Evolutionary conservation across 2,797 vertebrate genomes (phyloP), one percentile per base, ranked within the genome.

Genomic region (Novumbra hubbsi): DNA sequence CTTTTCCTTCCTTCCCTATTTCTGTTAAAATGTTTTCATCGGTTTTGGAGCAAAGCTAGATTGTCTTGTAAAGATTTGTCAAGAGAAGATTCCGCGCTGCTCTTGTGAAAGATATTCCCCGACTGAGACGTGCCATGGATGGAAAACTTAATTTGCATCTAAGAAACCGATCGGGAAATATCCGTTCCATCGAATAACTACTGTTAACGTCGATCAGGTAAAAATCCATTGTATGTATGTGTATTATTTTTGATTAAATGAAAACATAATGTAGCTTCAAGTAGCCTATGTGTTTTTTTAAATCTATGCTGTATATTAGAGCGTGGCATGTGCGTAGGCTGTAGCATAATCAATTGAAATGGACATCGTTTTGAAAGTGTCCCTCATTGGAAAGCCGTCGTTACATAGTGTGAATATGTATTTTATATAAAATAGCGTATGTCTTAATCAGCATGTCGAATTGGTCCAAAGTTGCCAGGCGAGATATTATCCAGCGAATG

Each of bases 121-220:
- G 84, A 87, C 90, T 90, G 91, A 93, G 88, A 93, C 91, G 91
- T 91, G 91, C 88, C 90, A 94, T 93, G 92, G 92, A 94, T 93
- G 91, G 90, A 83, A 93, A 94, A 94, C 91, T 94, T 94, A 88
- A 91, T 90, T 90, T 92, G 90, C 89, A 88, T 89, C 92, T 89
- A 87, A 89, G 89, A 87, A 93, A 87, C 89, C 87, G 89, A 90
- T 88, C 91, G 89, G 89, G 89, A 89, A 92, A 92, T 90, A 92
- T 78, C 87, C 88, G 82, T 80, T 85, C 76, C 83, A 81, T 92
- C 86, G 81, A 94, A 90, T 94, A 94, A 94, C 92, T 93, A 86
- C 92, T 90, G 91, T 91, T 93, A 90, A 91, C 92, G 92, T 88
- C 91, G 94, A 94, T 60, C 55, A 27, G 55, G 55, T 60, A 60